phyloP scores from a whole-genome alignment of 35 echinoderm and acorn worm genomes.

The Heliocidaris tuberculata region DNA sequence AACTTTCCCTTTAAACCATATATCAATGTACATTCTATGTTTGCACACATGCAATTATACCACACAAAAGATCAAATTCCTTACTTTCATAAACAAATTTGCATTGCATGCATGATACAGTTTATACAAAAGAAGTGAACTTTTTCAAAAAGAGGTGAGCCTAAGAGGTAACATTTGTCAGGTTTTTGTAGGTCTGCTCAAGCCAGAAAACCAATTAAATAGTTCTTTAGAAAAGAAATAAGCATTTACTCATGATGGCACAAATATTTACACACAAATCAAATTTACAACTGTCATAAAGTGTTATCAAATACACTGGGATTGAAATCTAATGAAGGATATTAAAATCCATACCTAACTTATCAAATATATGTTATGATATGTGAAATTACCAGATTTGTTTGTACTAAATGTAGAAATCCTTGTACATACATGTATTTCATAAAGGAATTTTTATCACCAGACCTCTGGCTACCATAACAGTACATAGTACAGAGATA shows the following conservation, averaged over 20 bases:
- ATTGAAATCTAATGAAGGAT: too few species aligned
- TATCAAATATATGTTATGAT: background rate
- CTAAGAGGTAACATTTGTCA: background rate
- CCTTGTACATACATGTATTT: too few species aligned
- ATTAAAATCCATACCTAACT: background rate
- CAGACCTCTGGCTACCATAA: background rate
- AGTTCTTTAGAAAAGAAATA: background rate
- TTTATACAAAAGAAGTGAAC: background rate
- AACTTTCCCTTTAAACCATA: too few species aligned
- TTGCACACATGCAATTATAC: background rate
- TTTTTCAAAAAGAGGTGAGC: background rate
- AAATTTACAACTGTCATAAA: background rate
- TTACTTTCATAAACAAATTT: background rate
- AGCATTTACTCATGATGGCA: background rate
- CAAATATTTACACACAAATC: background rate
- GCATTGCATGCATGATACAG: background rate
- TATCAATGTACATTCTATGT: background rate
- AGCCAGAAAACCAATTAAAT: background rate
- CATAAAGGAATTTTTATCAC: background rate
- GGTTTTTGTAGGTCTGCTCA: background rate
- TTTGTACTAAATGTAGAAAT: too few species aligned
- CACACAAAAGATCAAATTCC: slow-evolving; percentile 3
- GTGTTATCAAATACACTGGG: background rate
- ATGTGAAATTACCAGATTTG: background rate
- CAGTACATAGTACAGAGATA: too few species aligned